These are phyloP conservation scores for Drosophila eohydei DNA, from an alignment of 2,888 invertebrate species.

Conservation along the genomic window DNA sequence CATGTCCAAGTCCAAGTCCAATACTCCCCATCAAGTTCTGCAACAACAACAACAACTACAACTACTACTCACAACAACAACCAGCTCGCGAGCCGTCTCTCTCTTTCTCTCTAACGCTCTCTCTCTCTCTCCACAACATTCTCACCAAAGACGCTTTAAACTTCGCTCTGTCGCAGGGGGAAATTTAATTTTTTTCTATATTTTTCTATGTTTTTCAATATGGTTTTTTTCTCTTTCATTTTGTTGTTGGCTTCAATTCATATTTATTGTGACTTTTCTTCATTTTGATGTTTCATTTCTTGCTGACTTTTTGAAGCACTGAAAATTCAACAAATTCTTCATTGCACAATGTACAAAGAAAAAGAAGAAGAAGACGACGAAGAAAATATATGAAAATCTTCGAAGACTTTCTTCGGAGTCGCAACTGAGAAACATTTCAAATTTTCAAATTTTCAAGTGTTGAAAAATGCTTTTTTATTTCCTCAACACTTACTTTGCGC, in stretches of 20 bases:
- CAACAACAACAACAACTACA: slow-evolving; percentile 35
- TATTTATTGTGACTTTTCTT: slow-evolving; percentile 26
- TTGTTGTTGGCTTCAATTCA: slow-evolving; percentile 32
- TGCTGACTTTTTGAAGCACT: slow-evolving; percentile 73
- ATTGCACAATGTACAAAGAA: slow-evolving; percentile 69
- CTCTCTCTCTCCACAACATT: slow-evolving; percentile 29
- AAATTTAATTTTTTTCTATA: not conserved
- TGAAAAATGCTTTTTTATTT: slow-evolving; percentile 48
- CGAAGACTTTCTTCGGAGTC: slow-evolving; percentile 48
- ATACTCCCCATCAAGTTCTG: slow-evolving; percentile 24
- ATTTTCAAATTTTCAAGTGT: slow-evolving; percentile 57
- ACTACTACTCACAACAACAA: slow-evolving; percentile 15
- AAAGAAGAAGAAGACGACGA: not conserved
- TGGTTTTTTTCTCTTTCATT: slow-evolving; percentile 13
- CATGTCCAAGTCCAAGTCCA: slow-evolving; percentile 3
- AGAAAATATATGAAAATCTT: slow-evolving; percentile 30
- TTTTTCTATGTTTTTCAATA: slow-evolving; percentile 26
- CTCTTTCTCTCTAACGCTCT: slow-evolving; percentile 12
- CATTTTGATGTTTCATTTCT: slow-evolving; percentile 49
- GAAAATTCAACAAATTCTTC: slow-evolving; percentile 60
- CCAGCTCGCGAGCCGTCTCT: slow-evolving; percentile 33
- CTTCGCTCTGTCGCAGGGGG: slow-evolving; percentile 59
- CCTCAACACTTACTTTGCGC: slow-evolving; percentile 49
- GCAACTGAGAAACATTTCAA: slow-evolving; percentile 46
- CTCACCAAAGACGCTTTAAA: slow-evolving; percentile 57